A percentile compares a stretch with the other conserved stretches of the same genome.
phyloP scores from a whole-genome alignment of 2,888 invertebrate genomes.

The Acrocyrtus sp. region DNA sequence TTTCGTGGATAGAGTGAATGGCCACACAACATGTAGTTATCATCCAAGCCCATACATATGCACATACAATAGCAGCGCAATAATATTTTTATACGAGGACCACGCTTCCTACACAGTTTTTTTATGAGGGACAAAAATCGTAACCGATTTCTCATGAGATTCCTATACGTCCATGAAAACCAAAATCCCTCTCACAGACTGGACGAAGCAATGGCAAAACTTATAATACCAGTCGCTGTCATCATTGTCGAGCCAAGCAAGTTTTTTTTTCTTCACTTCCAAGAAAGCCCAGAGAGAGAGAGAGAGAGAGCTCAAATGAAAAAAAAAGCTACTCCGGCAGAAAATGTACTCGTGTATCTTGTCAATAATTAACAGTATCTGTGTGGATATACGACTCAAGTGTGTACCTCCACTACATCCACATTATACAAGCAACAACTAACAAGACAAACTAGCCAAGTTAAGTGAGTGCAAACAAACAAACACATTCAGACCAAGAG shows the following conservation, averaged over 20 bases:
- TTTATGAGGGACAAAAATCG: conserved; percentile 3
- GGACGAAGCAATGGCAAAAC: not conserved
- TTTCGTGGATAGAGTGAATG: not conserved
- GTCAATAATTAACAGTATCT: conserved; percentile 45
- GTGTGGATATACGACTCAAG: too few species aligned
- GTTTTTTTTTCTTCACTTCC: not conserved
- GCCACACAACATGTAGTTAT: not conserved
- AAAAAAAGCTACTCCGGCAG: not conserved
- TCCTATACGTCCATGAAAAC: not conserved
- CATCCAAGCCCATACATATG: too few species aligned
- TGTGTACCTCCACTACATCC: not conserved
- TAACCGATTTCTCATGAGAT: conserved; percentile 6
- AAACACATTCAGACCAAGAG: too few species aligned
- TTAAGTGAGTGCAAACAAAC: not conserved
- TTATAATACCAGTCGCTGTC: not conserved
- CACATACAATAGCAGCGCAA: too few species aligned
- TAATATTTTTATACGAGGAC: not conserved
- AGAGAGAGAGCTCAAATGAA: not conserved
- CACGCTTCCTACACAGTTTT: not conserved
- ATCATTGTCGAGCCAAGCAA: not conserved
- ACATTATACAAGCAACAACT: not conserved
- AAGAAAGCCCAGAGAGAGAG: not conserved
- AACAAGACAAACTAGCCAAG: not conserved
- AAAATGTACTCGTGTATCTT: conserved; percentile 5
- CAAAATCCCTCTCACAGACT: not conserved